Evolutionary conservation across 2,888 invertebrate genomes (phyloP).

Genomic region (Stenotaenia linearis): DNA sequence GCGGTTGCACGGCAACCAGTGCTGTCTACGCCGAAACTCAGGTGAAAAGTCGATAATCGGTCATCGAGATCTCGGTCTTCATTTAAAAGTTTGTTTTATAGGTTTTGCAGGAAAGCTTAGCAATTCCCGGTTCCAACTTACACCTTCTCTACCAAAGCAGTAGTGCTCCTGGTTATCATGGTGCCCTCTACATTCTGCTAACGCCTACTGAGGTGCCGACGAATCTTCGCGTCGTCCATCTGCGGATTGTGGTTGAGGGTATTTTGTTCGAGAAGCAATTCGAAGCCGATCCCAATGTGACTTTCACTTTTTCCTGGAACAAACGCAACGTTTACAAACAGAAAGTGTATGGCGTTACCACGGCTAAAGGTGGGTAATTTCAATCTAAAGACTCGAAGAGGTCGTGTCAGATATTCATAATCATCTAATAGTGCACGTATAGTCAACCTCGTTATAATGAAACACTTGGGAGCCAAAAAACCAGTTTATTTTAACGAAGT

Average conservation of each 20-base stretch:
- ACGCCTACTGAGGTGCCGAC: conserved; percentile 78
- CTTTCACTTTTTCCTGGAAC: conserved; percentile 97
- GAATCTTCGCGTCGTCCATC: conserved; percentile 77
- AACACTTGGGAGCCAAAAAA: no score
- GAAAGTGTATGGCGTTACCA: conserved; percentile 92
- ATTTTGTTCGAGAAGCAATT: conserved; percentile 86
- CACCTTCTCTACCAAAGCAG: conserved; percentile 95
- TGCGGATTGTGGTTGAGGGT: conserved; percentile 90
- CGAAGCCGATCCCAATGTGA: conserved; percentile 93
- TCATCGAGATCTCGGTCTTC: background rate
- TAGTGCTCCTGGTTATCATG: conserved; percentile 84
- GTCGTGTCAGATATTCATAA: no score
- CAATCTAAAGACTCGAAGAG: no score
- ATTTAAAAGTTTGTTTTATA: conserved; percentile 41
- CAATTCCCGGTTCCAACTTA: conserved; percentile 89
- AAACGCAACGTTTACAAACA: conserved; percentile 91
- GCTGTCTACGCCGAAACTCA: conserved; percentile 56
- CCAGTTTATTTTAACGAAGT: no score
- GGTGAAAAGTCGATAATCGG: conserved; percentile 34
- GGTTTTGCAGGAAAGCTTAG: conserved; percentile 90
- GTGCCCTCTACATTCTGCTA: conserved; percentile 83
- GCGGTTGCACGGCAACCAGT: conserved; percentile 87
- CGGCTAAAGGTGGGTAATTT: conserved; percentile 66
- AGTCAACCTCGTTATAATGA: no score
- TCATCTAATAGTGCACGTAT: no score